These are phyloP conservation scores for Antennarius striatus DNA, from an alignment of 2,113 vertebrate genomes.

Conservation along the genomic window DNA sequence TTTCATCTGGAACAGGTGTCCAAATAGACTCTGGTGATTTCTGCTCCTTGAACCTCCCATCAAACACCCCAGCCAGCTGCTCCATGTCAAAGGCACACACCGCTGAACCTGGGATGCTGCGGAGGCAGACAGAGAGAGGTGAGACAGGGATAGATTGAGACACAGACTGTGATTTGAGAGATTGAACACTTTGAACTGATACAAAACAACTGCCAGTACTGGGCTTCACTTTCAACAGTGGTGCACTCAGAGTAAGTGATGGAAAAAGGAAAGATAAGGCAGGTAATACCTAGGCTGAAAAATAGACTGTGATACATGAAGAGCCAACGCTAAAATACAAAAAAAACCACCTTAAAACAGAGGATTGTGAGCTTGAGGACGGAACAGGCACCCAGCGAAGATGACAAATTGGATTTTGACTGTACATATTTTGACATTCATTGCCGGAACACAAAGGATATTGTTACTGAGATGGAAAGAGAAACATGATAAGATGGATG, in stretches of 20 bases:
- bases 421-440: slow-evolving; percentile 55
- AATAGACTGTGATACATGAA: slow-evolving; percentile 15
- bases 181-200: slow-evolving; percentile 32
- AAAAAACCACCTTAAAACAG: not conserved
- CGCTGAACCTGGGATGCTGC: slow-evolving; percentile 91
- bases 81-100: slow-evolving; percentile 97
- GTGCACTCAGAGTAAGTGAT: slow-evolving; percentile 12
- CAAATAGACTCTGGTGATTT: slow-evolving; percentile 95
- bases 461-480: slow-evolving; percentile 36
- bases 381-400: slow-evolving; percentile 40
- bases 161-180: not conserved
- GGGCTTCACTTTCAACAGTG: slow-evolving; percentile 9
- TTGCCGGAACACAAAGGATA: slow-evolving; percentile 56
- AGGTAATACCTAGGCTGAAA: slow-evolving; percentile 23
- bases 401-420: slow-evolving; percentile 59
- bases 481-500: slow-evolving; percentile 36
- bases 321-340: slow-evolving; percentile 19
- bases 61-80: slow-evolving; percentile 88
- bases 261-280: slow-evolving; percentile 23
- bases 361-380: slow-evolving; percentile 15
- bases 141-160: slow-evolving; percentile 26
- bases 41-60: slow-evolving; percentile 96
- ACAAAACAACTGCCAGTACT: slow-evolving; percentile 25
- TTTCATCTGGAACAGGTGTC: slow-evolving; percentile 91
- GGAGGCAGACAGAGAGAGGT: slow-evolving; percentile 13